These are phyloP conservation scores for Dasyprocta punctata DNA, from an alignment of 2,113 vertebrate genomes.

Conservation along the genomic window DNA sequence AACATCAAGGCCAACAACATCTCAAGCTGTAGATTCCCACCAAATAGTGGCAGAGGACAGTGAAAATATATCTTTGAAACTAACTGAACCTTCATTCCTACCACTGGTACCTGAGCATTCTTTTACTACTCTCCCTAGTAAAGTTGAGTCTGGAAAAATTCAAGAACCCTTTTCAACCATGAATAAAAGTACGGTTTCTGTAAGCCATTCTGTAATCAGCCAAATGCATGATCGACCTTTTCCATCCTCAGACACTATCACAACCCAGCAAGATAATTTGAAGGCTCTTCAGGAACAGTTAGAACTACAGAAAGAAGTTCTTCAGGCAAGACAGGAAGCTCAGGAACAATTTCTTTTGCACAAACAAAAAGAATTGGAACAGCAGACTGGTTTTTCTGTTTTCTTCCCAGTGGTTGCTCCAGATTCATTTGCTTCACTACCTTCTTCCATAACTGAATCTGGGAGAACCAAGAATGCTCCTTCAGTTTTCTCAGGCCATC, in stretches of 20 bases:
- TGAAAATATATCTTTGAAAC: slow-evolving; percentile 52
- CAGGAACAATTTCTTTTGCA: slow-evolving; percentile 83
- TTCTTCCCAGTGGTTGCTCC: slow-evolving; percentile 11
- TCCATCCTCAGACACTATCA: slow-evolving; percentile 75
- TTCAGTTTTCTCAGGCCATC: not conserved
- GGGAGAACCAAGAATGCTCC: not conserved
- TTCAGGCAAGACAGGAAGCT: slow-evolving; percentile 83
- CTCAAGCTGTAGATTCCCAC: not conserved
- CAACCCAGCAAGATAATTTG: slow-evolving; percentile 83
- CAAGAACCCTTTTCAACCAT: slow-evolving; percentile 31
- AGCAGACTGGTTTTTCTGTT: slow-evolving; percentile 45
- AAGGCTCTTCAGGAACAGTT: slow-evolving; percentile 84
- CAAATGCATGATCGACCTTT: slow-evolving; percentile 13
- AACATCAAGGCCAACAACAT: not conserved
- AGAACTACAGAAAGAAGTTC: slow-evolving; percentile 83
- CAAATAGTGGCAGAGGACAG: slow-evolving; percentile 51
- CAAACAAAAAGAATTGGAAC: slow-evolving; percentile 83
- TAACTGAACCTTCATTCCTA: not conserved
- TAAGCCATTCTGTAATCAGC: slow-evolving; percentile 30
- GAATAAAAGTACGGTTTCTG: slow-evolving; percentile 10
- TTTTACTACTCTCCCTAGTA: slow-evolving; percentile 55
- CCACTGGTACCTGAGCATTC: slow-evolving; percentile 57
- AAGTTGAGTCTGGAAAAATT: slow-evolving; percentile 45
- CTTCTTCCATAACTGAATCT: slow-evolving; percentile 7
- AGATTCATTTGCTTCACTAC: not conserved